phyloP scores from a whole-genome alignment of 2,797 vertebrate genomes.

The Kryptolebias ocellatus region DNA sequence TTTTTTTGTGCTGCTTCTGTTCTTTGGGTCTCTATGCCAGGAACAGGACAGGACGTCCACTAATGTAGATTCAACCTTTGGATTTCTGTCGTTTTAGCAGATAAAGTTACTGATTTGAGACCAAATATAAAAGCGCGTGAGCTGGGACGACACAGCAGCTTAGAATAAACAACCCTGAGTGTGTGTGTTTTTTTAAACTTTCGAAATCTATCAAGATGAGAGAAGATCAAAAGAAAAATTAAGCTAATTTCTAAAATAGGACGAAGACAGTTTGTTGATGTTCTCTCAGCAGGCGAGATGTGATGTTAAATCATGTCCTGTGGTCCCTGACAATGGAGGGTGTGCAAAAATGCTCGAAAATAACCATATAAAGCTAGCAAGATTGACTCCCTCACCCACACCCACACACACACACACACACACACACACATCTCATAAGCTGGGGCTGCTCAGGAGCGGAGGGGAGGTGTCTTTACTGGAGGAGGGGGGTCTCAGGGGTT shows the following conservation, averaged over 20 bases:
- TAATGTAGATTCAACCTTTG: conserved; percentile 5
- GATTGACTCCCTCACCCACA: not conserved
- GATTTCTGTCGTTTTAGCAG: too few species aligned
- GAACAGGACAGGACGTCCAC: conserved; percentile 35
- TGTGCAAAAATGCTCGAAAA: conserved; percentile 62
- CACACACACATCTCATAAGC: conserved; percentile 34
- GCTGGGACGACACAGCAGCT: conserved; percentile 1
- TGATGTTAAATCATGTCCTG: conserved; percentile 68
- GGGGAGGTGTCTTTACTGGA: not conserved
- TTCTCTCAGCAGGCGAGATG: conserved; percentile 39
- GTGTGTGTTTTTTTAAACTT: not conserved
- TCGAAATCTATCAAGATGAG: not conserved
- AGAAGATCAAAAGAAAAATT: conserved; percentile 11
- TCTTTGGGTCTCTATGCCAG: conserved; percentile 61
- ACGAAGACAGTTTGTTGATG: conserved; percentile 28
- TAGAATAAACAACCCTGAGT: not conserved
- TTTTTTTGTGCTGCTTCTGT: conserved; percentile 68
- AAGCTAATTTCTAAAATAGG: not conserved
- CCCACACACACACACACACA: conserved; percentile 22
- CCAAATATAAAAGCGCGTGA: not conserved
- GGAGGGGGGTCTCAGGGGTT: not conserved
- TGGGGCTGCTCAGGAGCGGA: conserved; percentile 26
- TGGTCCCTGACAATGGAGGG: conserved; percentile 60
- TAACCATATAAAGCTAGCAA: conserved; percentile 79
- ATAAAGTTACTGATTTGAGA: not conserved